Percentiles rank a stretch among this genome's conserved stretches.
phyloP scores from a whole-genome alignment of 2,113 vertebrate species.

The Mobula hypostoma region DNA sequence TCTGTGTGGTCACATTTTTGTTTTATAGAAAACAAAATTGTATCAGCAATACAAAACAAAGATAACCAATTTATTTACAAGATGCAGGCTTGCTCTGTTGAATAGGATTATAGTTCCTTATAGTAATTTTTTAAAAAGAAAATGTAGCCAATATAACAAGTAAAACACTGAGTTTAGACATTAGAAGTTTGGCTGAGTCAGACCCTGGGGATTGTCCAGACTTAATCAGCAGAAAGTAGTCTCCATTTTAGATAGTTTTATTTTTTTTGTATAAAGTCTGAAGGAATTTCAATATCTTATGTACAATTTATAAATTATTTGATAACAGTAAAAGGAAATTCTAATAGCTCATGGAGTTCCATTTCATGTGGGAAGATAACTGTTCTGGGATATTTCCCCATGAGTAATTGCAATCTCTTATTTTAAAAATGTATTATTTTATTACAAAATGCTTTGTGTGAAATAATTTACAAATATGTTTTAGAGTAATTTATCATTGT shows the following conservation, averaged over 20 bases:
- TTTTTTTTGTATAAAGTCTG: neutral
- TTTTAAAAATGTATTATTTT: neutral
- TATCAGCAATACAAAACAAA: neutral
- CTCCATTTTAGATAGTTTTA: neutral
- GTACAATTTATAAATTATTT: neutral
- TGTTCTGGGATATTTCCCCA: neutral
- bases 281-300: neutral
- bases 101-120: neutral
- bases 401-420: neutral
- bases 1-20: neutral
- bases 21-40: neutral
- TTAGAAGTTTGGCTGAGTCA: neutral
- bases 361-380: neutral
- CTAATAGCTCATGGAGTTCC: neutral
- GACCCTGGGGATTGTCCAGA: neutral
- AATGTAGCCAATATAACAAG: conserved; percentile 25
- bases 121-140: neutral
- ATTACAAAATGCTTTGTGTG: neutral
- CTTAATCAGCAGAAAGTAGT: conserved; percentile 10
- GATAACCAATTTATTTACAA: neutral
- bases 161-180: neutral
- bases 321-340: neutral
- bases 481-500: neutral
- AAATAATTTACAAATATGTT: neutral
- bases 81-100: neutral